Evolutionary conservation across 2,888 invertebrate genomes (phyloP).

Genomic region (Diloba caeruleocephala): DNA sequence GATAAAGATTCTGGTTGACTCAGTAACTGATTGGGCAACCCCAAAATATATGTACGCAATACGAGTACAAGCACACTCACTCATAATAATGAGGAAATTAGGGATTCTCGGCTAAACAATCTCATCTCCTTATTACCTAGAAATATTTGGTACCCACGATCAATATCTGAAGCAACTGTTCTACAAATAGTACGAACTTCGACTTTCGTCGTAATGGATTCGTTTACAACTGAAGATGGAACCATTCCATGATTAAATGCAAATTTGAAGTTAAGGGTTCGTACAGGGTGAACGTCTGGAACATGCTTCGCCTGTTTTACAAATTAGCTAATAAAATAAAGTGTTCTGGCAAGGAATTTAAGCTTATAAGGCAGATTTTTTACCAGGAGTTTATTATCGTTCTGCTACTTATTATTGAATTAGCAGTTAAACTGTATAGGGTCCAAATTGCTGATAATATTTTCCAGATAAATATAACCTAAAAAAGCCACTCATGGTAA

Average conservation of each 20-base stretch:
- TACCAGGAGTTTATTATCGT: neutral
- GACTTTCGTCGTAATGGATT: constrained; percentile 46
- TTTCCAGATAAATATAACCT: too few species aligned
- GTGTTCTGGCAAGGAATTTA: constrained; percentile 2
- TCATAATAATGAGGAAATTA: too few species aligned
- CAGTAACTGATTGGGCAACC: too few species aligned
- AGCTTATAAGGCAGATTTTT: neutral
- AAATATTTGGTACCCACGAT: constrained; percentile 23
- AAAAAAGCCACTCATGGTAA: too few species aligned
- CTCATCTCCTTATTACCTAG: neutral
- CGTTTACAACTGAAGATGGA: constrained; percentile 47
- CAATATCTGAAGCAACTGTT: constrained; percentile 38
- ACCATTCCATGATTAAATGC: constrained; percentile 55
- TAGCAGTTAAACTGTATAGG: too few species aligned
- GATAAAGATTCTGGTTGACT: too few species aligned
- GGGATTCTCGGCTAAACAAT: too few species aligned
- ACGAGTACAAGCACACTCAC: too few species aligned
- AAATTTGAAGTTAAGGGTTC: constrained; percentile 47
- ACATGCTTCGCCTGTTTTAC: constrained; percentile 39
- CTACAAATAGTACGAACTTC: constrained; percentile 35
- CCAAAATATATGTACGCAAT: too few species aligned
- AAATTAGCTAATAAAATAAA: constrained; percentile 40
- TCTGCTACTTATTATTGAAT: too few species aligned
- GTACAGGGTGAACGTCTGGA: constrained; percentile 33
- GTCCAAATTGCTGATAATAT: too few species aligned